Evolutionary conservation across 2,888 invertebrate genomes (phyloP).

Genomic region (Dascillus cervinus): DNA sequence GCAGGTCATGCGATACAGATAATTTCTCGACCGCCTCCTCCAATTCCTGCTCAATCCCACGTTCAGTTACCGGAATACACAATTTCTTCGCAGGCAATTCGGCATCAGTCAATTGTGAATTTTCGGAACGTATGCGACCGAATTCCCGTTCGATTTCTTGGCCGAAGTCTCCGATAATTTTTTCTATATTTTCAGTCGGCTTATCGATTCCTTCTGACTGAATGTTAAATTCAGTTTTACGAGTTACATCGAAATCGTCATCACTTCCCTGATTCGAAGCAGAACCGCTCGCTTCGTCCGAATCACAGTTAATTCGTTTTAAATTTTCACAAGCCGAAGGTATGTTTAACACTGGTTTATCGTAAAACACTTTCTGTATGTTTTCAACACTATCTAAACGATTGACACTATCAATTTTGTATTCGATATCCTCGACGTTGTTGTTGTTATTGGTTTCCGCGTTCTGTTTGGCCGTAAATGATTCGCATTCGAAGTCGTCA

Average conservation of each 20-base stretch:
- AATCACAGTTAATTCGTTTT: conserved; percentile 23
- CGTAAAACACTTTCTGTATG: conserved; percentile 49
- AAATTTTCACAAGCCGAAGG: conserved; percentile 34
- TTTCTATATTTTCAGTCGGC: conserved; percentile 26
- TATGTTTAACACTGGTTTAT: conserved; percentile 50
- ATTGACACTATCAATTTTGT: conserved; percentile 44
- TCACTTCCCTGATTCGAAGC: conserved; percentile 27
- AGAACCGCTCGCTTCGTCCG: conserved; percentile 26
- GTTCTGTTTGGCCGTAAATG: conserved; percentile 43
- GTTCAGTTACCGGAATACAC: conserved; percentile 9
- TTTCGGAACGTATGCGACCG: conserved; percentile 36
- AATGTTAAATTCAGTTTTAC: conserved; percentile 49
- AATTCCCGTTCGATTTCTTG: conserved; percentile 54
- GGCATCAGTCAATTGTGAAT: neutral
- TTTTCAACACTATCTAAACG: conserved; percentile 40
- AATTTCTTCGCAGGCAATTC: conserved; percentile 6
- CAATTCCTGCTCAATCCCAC: conserved; percentile 30
- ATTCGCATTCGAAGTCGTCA: conserved; percentile 43
- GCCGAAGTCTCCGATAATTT: conserved; percentile 52
- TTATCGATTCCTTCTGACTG: conserved; percentile 22
- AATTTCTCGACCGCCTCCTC: conserved; percentile 38
- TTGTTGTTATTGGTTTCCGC: conserved; percentile 40
- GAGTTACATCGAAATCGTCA: conserved; percentile 29
- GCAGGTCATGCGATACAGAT: conserved; percentile 29
- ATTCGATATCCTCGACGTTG: conserved; percentile 24